Evolutionary conservation across 2,888 invertebrate species (phyloP).

Genomic region (Andrena flavipes): DNA sequence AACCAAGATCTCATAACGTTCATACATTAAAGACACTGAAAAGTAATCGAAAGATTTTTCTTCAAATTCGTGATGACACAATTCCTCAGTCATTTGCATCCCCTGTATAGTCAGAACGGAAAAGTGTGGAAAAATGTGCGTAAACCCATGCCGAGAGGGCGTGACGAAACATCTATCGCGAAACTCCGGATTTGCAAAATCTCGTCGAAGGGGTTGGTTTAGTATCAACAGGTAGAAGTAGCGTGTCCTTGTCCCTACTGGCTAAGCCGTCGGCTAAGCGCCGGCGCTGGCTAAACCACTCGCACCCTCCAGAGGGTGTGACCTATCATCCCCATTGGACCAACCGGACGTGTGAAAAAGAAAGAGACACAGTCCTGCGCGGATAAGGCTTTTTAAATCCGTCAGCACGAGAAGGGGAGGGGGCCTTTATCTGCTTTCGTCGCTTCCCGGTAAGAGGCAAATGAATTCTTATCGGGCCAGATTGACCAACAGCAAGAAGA

Average conservation of each 20-base stretch:
- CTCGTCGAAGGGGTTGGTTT: conserved; percentile 82
- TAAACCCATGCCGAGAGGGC: conserved; percentile 69
- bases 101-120: no score
- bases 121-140: background rate
- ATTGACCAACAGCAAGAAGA: background rate
- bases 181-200: conserved; percentile 83
- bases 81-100: background rate
- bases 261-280: conserved; percentile 84
- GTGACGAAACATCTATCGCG: conserved; percentile 73
- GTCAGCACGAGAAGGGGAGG: conserved; percentile 34
- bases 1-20: no score
- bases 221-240: conserved; percentile 83
- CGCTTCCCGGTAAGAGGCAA: background rate
- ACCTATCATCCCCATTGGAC: conserved; percentile 81
- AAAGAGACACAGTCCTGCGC: conserved; percentile 78
- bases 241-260: conserved; percentile 76
- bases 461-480: conserved; percentile 8
- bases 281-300: conserved; percentile 84
- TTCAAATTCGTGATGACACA: background rate
- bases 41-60: no score
- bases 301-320: conserved; percentile 83
- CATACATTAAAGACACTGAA: no score
- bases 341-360: conserved; percentile 80
- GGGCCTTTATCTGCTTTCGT: conserved; percentile 25
- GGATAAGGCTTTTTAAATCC: conserved; percentile 71